Evolutionary conservation across 2,888 invertebrate genomes (phyloP).

Genomic region (Scaptomyza cyrtandrae): DNA sequence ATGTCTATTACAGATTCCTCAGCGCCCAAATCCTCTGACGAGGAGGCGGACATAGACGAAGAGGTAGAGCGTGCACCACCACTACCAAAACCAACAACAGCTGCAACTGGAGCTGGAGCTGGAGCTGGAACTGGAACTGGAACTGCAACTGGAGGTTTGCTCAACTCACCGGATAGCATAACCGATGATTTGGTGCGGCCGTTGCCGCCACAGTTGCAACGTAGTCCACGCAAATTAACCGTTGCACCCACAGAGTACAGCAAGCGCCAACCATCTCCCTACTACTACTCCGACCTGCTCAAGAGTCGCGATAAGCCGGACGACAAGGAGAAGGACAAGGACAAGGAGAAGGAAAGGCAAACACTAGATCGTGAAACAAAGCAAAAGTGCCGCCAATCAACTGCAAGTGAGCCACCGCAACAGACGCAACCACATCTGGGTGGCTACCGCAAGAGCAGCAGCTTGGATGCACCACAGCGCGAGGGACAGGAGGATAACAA

Average conservation of each 20-base stretch:
- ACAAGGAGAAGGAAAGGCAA: conserved; percentile 72
- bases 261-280: conserved; percentile 91
- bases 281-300: conserved; percentile 92
- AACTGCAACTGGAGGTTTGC: conserved; percentile 85
- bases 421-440: conserved; percentile 61
- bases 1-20: conserved; percentile 83
- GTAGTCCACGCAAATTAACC: conserved; percentile 83
- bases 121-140: background rate
- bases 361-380: conserved; percentile 75
- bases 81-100: conserved; percentile 22
- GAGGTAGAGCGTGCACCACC: conserved; percentile 51
- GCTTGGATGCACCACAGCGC: conserved; percentile 88
- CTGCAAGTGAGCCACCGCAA: conserved; percentile 85
- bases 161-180: conserved; percentile 90
- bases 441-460: conserved; percentile 89
- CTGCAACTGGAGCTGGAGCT: conserved; percentile 5
- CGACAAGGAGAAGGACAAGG: conserved; percentile 34
- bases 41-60: conserved; percentile 84
- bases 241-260: conserved; percentile 76
- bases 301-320: conserved; percentile 82
- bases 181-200: conserved; percentile 85
- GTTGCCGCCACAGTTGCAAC: conserved; percentile 83
- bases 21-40: conserved; percentile 86
- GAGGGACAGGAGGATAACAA: conserved; percentile 25
- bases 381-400: conserved; percentile 83